These are phyloP conservation scores for Carduelis carduelis DNA, from an alignment of 2,797 vertebrate genomes.

Conservation along the genomic window DNA sequence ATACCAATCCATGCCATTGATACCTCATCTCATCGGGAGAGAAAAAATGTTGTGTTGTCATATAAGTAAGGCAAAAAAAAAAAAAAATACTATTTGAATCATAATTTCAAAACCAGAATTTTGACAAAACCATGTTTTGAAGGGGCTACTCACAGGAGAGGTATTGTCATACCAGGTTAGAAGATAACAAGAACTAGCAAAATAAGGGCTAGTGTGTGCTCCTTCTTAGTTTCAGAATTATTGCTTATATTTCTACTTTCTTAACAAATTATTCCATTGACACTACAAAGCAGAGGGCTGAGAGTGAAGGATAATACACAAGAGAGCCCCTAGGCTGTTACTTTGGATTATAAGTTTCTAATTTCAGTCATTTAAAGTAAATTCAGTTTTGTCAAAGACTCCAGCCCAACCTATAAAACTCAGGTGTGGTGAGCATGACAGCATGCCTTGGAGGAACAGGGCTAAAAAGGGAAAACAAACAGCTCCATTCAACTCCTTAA, in stretches of 20 bases:
- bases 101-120: slow-evolving; percentile 3
- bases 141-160: neutral
- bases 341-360: slow-evolving; percentile 59
- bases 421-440: neutral
- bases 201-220: neutral
- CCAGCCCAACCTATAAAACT: slow-evolving; percentile 39
- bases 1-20: accelerated
- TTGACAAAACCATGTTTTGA: neutral
- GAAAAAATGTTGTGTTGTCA: neutral
- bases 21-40: neutral
- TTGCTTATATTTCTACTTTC: slow-evolving; percentile 38
- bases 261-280: slow-evolving; percentile 57
- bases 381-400: slow-evolving; percentile 54
- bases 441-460: slow-evolving; percentile 27
- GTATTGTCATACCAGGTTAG: neutral
- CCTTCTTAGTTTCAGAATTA: slow-evolving; percentile 28
- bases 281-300: slow-evolving; percentile 39
- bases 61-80: neutral
- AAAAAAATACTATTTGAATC: neutral
- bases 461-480: slow-evolving; percentile 15
- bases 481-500: slow-evolving; percentile 16
- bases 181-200: neutral
- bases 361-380: slow-evolving; percentile 62
- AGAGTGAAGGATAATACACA: slow-evolving; percentile 46
- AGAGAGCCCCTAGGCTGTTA: slow-evolving; percentile 48